Evolutionary conservation across 2,113 vertebrate genomes (phyloP), one percentile per base, ranked within the genome.

Genomic region (Rhombomys opimus): DNA sequence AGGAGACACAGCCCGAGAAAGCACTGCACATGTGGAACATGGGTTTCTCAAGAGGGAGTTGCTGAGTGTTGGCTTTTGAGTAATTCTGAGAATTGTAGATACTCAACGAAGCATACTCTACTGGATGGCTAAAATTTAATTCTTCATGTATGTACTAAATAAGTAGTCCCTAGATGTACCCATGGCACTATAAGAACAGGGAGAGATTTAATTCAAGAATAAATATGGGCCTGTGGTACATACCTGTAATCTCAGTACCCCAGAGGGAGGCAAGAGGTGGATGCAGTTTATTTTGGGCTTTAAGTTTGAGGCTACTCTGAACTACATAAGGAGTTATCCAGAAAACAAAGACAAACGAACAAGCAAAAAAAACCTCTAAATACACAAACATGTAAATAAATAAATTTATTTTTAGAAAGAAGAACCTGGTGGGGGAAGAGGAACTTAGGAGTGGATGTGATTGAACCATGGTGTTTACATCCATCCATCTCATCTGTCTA

Each of bases 131-230:
- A 82, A 25, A 61, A 38, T 38, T 61, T 61, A 61, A 38, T 38
- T 61, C 38, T 41, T 82, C 35, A 61, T 61, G 80, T 82, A 23
- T 82, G 59, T 61, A 61, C 22, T 61, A 63, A 84, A 41, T 38
- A 61, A 61, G n/a, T 27, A 41, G 80, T 41, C 13, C 81, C n/a
- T 61, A 32, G 86, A 12, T 73, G 17, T 52, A 23, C 23, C 38
- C 73, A 72, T 5, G 22, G 57, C 15, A 30, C 63, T 41, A 27
- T 81, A 57, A 46, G 59, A 27, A 72, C 18, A 75, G 76, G 15
- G 50, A 93, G 92, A 80, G 46, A 73, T 78, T 94, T 90, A 81
- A 81, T 59, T 91, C 15, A 63, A 27, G n/a, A 84, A 84, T 84
- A 63, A 84, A 82, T 61, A 35, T 25, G 54, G 9, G 20, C 14